Evolutionary conservation across 1,140 invertebrate genomes (phyloP), one percentile per base, ranked within the genome.

Genomic region (Orchestia grillus): DNA sequence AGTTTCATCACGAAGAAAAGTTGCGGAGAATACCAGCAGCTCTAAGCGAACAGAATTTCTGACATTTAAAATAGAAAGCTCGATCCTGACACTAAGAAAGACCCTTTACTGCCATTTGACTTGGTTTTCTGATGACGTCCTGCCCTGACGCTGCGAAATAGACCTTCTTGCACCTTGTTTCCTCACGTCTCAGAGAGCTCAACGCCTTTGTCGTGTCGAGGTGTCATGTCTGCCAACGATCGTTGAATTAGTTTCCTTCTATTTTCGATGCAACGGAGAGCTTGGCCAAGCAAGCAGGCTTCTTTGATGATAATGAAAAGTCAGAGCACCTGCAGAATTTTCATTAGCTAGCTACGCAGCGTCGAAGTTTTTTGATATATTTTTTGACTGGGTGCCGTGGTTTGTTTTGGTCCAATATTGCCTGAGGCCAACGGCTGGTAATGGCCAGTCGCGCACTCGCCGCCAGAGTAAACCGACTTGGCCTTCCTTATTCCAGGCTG

Each of bases 321-420:
- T 1, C 15, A 23, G 62, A 77, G 36, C 62, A 77, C 62, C 36
- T 77, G 62, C 62, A 77, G 62, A 77, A 77, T 77, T 15, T 77
- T 77, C 62, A 77, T 77, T 77, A 77, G 11, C 62, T 36, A 77
- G 62, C 62, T 77, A 77, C 62, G 62, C 28, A 77, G 62, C 62
- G 36, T 8, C 15, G 11, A 77, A 28, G 62, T 36, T 77, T 53
- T 90, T 90, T 36, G 88, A 44, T 43, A 42, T 42, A 16, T 90
- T 94, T 94, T 45, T 94, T 44, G 92, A n/a, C 8, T 42, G 11
- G 40, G 40, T 94, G 92, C 36, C 43, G 6, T 44, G 44, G 43
- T 94, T 94, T 94, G 92, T 44, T 44, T 94, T 44, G 44, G 92
- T 4, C 40, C 92, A 94, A 94, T 94, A 94, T 94, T 94, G 92